These are phyloP conservation scores for Conomelus anceps DNA, from an alignment of 2,888 invertebrate genomes.

Conservation along the genomic window DNA sequence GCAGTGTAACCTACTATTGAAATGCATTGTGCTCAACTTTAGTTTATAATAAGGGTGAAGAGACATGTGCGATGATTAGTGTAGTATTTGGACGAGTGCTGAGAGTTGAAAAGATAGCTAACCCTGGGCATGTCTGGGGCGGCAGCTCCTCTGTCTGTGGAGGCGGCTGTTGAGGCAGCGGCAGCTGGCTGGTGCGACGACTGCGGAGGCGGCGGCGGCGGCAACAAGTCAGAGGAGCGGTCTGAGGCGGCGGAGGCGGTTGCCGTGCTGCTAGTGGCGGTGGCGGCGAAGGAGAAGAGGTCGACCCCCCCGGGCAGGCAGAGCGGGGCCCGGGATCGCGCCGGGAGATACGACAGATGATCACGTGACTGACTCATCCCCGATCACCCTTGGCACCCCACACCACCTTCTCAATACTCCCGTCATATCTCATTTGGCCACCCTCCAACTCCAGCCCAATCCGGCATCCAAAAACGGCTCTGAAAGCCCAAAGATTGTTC, in stretches of 20 bases:
- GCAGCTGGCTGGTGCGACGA: neutral
- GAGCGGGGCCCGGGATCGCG: constrained; percentile 38
- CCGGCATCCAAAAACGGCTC: neutral
- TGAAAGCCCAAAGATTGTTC: neutral
- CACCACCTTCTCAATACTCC: too few relatives aligned
- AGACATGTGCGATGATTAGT: neutral
- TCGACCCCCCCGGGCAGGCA: constrained; percentile 35
- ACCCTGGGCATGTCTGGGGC: neutral
- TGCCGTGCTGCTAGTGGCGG: neutral
- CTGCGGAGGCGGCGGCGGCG: neutral
- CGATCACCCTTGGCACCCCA: constrained; percentile 5
- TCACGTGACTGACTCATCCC: constrained; percentile 21
- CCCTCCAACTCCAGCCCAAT: neutral
- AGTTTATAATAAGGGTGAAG: neutral
- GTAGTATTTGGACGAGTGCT: too few relatives aligned
- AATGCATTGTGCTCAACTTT: neutral
- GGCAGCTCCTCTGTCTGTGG: too few relatives aligned
- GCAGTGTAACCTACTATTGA: too few relatives aligned
- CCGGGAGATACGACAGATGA: constrained; percentile 35
- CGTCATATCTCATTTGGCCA: constrained; percentile 15
- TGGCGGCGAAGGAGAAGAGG: constrained; percentile 6
- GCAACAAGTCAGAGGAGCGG: constrained; percentile 17
- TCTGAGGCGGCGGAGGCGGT: constrained; percentile 4
- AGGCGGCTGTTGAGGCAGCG: neutral
- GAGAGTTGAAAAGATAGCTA: neutral